A percentile compares a stretch with the other conserved stretches of the same genome.
These are phyloP conservation scores for Carlito syrichta DNA, from an alignment of 2,113 vertebrate genomes.

Conservation along the genomic window DNA sequence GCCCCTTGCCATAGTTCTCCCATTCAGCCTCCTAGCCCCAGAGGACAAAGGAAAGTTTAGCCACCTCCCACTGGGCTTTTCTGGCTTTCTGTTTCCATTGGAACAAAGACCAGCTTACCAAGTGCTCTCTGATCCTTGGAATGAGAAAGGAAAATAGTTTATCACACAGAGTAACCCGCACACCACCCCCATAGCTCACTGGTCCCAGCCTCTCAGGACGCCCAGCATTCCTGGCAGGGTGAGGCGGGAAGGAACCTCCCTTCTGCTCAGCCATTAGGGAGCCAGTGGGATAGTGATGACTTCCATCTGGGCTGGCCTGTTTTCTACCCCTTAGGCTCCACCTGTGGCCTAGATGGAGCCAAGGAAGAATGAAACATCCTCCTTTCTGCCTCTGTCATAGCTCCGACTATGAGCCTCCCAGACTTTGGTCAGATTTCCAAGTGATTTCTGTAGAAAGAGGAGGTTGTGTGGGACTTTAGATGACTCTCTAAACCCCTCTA, in stretches of 20 bases:
- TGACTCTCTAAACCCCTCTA: background rate
- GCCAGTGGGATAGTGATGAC: constrained; percentile 8
- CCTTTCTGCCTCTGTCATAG: background rate
- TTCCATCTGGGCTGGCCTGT: constrained; percentile 62
- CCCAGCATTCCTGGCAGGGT: constrained; percentile 51
- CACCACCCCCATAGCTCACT: background rate
- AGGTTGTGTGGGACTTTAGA: background rate
- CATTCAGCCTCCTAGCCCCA: background rate
- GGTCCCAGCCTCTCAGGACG: constrained; percentile 31
- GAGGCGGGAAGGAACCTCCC: constrained; percentile 20
- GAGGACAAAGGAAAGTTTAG: constrained; percentile 56
- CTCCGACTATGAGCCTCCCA: background rate
- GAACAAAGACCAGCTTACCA: constrained; percentile 60
- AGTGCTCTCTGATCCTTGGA: constrained; percentile 58
- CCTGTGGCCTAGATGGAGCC: constrained; percentile 51
- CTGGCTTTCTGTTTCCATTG: constrained; percentile 68
- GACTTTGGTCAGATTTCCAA: background rate
- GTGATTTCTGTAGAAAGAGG: background rate
- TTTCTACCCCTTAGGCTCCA: constrained; percentile 48
- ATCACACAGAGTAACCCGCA: constrained; percentile 20
- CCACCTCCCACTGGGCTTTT: constrained; percentile 23
- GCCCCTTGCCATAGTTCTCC: background rate
- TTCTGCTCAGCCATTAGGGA: constrained; percentile 50
- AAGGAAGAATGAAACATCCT: background rate
- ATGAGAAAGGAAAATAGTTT: constrained; percentile 64